Evolutionary conservation across 2,797 vertebrate genomes (phyloP), one percentile per base, ranked within the genome.

Genomic region (Taenioides sp.): DNA sequence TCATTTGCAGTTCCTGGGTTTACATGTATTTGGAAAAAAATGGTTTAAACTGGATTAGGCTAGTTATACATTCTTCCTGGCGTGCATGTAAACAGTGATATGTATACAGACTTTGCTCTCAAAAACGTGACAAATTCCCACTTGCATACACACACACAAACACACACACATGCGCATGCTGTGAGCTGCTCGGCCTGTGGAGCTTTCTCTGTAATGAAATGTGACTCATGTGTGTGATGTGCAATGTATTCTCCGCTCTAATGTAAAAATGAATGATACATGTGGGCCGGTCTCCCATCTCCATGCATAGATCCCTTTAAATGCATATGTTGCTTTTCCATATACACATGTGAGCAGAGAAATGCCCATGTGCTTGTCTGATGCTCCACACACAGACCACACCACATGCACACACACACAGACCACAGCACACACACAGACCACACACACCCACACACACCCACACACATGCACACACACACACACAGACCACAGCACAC

Each of bases 291-390:
- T 84, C 82, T 31, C 82, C 72, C 77, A 77, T 78, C 82, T 91
- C 86, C 83, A 89, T 87, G 87, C 80, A 85, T 79, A 87, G 85
- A 91, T 90, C 89, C 90, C 86, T 77, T 79, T 80, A 84, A 92
- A 90, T 88, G 86, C 86, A 88, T 86, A 80, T 70, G 73, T 82
- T 78, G 71, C 86, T 88, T 90, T 86, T 85, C 83, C 80, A 85
- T 80, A 86, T 79, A 87, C 76, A 84, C 85, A 88, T 90, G 82
- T 80, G 63, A 52, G 71, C 81, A 86, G 84, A 83, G 86, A 84
- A 76, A 87, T 81, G 83, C 70, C 18, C 84, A 89, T 90, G 76
- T 37, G 84, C 43, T 14, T 1, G 2, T 43, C 40, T 43, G 40
- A 12, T 34, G 7, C 7, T 37, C 34, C 34, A 47, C 1, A 17